These are phyloP conservation scores for Etheostoma spectabile DNA, from an alignment of 2,113 vertebrate species.

Conservation along the genomic window DNA sequence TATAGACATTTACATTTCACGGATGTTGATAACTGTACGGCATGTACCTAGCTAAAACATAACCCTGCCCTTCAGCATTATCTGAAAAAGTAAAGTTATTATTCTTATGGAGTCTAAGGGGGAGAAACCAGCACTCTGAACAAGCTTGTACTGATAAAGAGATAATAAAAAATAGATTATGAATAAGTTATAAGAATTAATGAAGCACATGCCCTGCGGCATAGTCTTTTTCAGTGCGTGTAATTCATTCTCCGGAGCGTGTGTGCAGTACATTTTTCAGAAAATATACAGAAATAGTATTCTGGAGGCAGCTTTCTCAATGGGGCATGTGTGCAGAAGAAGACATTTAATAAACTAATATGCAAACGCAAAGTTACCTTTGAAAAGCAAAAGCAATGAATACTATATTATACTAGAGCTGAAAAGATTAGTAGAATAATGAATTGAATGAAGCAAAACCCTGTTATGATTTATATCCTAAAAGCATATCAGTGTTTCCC, in stretches of 20 bases:
- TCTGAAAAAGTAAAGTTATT: constrained; percentile 12
- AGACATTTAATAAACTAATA: constrained; percentile 6
- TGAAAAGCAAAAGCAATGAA: not conserved
- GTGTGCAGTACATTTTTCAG: constrained; percentile 21
- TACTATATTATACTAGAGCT: not conserved
- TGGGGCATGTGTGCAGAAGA: not conserved
- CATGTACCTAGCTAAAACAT: not conserved
- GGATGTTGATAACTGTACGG: not conserved
- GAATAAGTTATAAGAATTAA: constrained; percentile 56
- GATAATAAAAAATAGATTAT: constrained; percentile 45
- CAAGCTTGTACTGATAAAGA: constrained; percentile 19
- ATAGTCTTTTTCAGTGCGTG: constrained; percentile 22
- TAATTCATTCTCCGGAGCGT: constrained; percentile 30
- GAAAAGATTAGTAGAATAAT: not conserved
- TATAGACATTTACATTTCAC: constrained; percentile 42
- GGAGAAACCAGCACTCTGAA: constrained; percentile 10
- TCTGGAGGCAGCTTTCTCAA: constrained; percentile 30
- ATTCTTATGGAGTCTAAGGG: not conserved
- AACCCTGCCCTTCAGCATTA: not conserved
- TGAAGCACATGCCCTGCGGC: constrained; percentile 48
- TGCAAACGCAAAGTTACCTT: constrained; percentile 1
- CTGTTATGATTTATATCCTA: too few relatives aligned
- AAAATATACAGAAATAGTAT: constrained; percentile 10
- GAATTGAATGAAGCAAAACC: not conserved
- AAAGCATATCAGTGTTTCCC: too few relatives aligned